Evolutionary conservation across 2,888 invertebrate species (phyloP), one percentile per base, ranked within the genome.

Genomic region (Limnephilus lunatus): DNA sequence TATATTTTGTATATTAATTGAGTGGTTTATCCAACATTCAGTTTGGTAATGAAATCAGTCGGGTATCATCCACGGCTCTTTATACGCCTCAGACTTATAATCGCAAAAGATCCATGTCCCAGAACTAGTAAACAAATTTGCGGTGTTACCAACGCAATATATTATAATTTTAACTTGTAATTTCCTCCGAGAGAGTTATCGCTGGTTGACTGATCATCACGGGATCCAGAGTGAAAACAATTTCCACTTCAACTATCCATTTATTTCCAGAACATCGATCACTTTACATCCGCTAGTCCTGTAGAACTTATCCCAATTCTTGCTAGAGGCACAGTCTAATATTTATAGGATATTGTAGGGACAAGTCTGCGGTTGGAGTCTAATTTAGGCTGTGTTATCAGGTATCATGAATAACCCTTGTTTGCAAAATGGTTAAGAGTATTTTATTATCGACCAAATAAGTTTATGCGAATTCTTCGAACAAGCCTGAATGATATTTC

Each of bases 231-330:
- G 19, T 25, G 83, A 83, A 83, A 83, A 39, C 25, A 83, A 83
- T 83, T 83, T 83, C 83, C 83, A 83, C 83, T 83, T 83, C 83
- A 83, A 83, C 83, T 83, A 35, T 68, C 68, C 25, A 68, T 83
- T 83, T 83, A 83, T 83, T 83, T 83, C 83, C 83, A 83, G 35
- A 25, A 83, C 83, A 83, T 83, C 35, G 83, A 35, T 83, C 83
- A 83, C 35, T 32, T 83, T 35, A 83, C 83, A 83, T 9, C 31
- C 83, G 25, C 32, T 83, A 35, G 25, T 25, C 35, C 35, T 15
- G 83, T 35, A 68, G 9, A 5, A 68, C 68, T 68, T 68, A 68
- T 68, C 5, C 25, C 25, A 9, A 25, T 7, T 7, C 25, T 68
- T 25, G 9, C 4, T n/a, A 68, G 25, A 25, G 68, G 68, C 5